phyloP scores from a whole-genome alignment of 2,113 vertebrate genomes.

The Chelonoidis abingdonii region DNA sequence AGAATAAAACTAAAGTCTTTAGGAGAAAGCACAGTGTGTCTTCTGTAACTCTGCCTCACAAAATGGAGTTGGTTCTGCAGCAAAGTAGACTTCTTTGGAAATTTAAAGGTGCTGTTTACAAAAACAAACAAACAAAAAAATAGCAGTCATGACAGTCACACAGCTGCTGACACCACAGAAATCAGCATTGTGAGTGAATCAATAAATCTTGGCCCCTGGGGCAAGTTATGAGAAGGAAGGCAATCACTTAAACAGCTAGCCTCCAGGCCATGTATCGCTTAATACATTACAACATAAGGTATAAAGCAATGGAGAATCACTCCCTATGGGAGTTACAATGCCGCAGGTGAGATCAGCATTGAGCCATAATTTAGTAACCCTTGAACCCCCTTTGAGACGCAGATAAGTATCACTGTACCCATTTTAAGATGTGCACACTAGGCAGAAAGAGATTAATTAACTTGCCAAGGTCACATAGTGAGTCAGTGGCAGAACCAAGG shows the following conservation, averaged over 20 bases:
- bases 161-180: not conserved
- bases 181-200: not conserved
- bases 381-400: not conserved
- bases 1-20: not conserved
- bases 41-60: not conserved
- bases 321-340: accelerated
- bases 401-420: not conserved
- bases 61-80: accelerated
- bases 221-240: not conserved
- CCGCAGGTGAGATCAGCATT: not conserved
- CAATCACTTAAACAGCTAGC: not conserved
- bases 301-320: not conserved
- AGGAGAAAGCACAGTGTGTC: accelerated
- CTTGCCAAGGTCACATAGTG: not conserved
- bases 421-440: not conserved
- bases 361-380: not conserved
- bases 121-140: not conserved
- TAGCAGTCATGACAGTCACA: accelerated
- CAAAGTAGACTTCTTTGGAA: not conserved
- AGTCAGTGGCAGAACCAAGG: not conserved
- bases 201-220: accelerated
- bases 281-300: not conserved
- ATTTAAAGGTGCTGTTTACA: not conserved
- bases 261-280: accelerated
- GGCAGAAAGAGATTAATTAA: not conserved